Conservation (phyloP, 2,113 vertebrate genomes). For the Silurus asotus region DNA sequence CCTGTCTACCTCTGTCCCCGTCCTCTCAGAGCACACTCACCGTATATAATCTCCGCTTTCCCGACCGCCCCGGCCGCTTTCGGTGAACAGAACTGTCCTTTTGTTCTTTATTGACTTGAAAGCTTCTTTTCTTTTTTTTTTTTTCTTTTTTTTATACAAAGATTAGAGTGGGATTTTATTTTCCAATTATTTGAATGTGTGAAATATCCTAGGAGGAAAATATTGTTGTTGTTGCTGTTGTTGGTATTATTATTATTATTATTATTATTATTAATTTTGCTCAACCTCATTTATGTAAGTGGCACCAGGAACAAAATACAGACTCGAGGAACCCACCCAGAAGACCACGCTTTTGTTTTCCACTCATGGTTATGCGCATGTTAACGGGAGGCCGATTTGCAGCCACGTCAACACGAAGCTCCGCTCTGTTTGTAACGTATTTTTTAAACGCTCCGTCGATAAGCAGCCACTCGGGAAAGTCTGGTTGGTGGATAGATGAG, state of each 20-base stretch:
- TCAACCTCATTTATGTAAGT: conserved; percentile 84
- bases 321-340: conserved; percentile 68
- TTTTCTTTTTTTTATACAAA: conserved; percentile 55
- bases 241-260: conserved; percentile 68
- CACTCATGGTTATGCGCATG: conserved; percentile 91
- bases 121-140: conserved; percentile 49
- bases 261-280: conserved; percentile 75
- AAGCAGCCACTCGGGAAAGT: conserved; percentile 77
- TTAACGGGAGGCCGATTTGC: conserved; percentile 85
- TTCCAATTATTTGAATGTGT: conserved; percentile 83
- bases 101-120: conserved; percentile 65
- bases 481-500: conserved; percentile 48
- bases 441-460: conserved; percentile 82
- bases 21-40: conserved; percentile 96
- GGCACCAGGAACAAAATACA: conserved; percentile 79
- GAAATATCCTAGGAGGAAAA: conserved; percentile 79
- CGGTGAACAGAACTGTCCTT: conserved; percentile 73
- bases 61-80: conserved; percentile 69
- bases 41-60: conserved; percentile 88
- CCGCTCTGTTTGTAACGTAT: conserved; percentile 79
- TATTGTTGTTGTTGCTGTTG: conserved; percentile 66
- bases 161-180: conserved; percentile 70
- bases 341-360: conserved; percentile 69
- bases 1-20: conserved; percentile 73
- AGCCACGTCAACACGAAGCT: conserved; percentile 79